These are phyloP conservation scores for Scomber japonicus DNA, from an alignment of 2,113 vertebrate species.

Conservation along the genomic window DNA sequence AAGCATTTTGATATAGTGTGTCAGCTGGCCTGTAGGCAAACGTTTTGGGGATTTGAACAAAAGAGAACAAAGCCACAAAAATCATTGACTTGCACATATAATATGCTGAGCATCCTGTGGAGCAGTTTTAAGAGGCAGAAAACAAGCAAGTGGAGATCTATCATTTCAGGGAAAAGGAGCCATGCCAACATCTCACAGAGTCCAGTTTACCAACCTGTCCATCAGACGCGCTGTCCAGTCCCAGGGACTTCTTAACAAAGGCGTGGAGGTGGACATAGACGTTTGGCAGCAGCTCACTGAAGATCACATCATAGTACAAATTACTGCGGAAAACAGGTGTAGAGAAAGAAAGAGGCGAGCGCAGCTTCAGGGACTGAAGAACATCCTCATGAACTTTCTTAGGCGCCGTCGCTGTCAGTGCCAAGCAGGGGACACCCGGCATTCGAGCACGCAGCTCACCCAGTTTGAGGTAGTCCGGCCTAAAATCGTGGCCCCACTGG, in stretches of 20 bases:
- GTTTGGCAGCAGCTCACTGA: slow-evolving; percentile 91
- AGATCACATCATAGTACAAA: slow-evolving; percentile 94
- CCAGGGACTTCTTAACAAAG: slow-evolving; percentile 90
- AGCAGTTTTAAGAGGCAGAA: no score
- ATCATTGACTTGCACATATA: no score
- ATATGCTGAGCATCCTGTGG: no score
- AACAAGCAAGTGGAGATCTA: no score
- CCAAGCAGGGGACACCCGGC: slow-evolving; percentile 87
- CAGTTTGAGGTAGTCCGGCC: slow-evolving; percentile 95
- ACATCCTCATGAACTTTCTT: slow-evolving; percentile 93
- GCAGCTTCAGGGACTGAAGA: slow-evolving; percentile 84
- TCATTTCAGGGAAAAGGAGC: no score
- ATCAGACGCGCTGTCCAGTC: slow-evolving; percentile 63
- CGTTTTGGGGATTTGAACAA: no score
- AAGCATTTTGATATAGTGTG: no score
- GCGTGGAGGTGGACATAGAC: slow-evolving; percentile 87
- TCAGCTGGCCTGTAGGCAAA: no score
- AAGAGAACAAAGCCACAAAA: no score
- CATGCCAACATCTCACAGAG: background rate
- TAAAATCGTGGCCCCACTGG: slow-evolving; percentile 98
- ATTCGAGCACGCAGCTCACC: slow-evolving; percentile 87
- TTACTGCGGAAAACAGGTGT: slow-evolving; percentile 95
- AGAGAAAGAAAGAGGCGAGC: slow-evolving; percentile 87
- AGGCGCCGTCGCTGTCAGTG: slow-evolving; percentile 95
- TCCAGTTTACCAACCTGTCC: slow-evolving; percentile 62